Percentiles rank a stretch among this genome's conserved stretches.
Conservation (phyloP, 2,888 invertebrate genomes). For the Scelioninae gen. 2 region DNA sequence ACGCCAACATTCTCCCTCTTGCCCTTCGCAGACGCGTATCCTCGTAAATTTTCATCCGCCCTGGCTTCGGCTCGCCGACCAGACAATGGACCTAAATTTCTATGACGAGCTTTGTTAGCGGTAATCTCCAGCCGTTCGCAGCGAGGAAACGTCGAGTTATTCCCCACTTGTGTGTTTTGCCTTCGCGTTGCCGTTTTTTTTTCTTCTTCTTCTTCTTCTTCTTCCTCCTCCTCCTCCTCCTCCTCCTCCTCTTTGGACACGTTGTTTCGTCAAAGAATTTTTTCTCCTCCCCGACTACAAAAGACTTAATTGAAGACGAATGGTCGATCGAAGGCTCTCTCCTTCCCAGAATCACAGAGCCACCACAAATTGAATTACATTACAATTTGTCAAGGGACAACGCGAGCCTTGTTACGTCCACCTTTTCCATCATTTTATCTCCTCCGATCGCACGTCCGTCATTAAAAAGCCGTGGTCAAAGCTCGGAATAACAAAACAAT, state of each 20-base stretch:
- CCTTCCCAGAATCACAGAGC: conserved; percentile 20
- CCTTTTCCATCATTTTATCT: conserved; percentile 51
- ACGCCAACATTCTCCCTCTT: conserved; percentile 3
- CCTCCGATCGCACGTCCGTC: conserved; percentile 46
- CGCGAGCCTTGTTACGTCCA: conserved; percentile 42
- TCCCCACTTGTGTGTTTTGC: conserved; percentile 55
- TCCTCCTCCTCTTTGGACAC: conserved; percentile 9
- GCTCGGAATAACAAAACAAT: conserved; percentile 30
- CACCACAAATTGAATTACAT: conserved; percentile 9
- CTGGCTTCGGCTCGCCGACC: conserved; percentile 27
- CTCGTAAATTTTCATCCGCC: conserved; percentile 56
- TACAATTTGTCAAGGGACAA: conserved; percentile 46
- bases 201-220: too few relatives aligned
- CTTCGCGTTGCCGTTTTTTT: conserved; percentile 17
- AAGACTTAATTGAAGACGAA: conserved; percentile 45
- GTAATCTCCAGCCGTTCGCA: conserved; percentile 46
- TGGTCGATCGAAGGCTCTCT: conserved; percentile 14
- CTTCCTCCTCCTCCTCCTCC: conserved; percentile 7
- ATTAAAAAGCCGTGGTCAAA: conserved; percentile 40
- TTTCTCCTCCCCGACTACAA: conserved; percentile 21
- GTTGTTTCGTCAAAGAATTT: conserved; percentile 16
- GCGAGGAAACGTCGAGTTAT: conserved; percentile 53
- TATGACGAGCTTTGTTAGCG: conserved; percentile 56
- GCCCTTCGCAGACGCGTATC: conserved; percentile 28
- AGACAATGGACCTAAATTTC: conserved; percentile 58